Conservation (phyloP, 2,888 invertebrate species). For the Pollenia angustigena region DNA sequence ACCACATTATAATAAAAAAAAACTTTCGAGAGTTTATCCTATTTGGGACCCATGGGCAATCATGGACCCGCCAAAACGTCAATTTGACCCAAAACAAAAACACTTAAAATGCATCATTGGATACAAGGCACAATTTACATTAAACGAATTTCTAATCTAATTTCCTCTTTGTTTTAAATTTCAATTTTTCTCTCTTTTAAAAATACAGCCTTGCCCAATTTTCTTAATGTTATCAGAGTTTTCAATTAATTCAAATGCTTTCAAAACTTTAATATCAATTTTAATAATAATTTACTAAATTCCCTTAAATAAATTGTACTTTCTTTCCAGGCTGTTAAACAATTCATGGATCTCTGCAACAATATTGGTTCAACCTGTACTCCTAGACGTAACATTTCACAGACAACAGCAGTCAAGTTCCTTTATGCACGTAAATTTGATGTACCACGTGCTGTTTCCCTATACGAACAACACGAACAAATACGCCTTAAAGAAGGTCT, state of each 20-base stretch:
- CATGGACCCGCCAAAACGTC: too few relatives aligned
- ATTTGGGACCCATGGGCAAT: too few relatives aligned
- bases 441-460: conserved; percentile 92
- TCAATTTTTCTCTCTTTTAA: too few relatives aligned
- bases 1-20: neutral
- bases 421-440: conserved; percentile 97
- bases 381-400: conserved; percentile 83
- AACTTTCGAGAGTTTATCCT: too few relatives aligned
- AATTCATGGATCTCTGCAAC: conserved; percentile 84
- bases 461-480: conserved; percentile 97
- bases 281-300: conserved; percentile 4
- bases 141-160: too few relatives aligned
- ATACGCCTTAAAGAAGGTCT: conserved; percentile 95
- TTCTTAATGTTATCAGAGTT: too few relatives aligned
- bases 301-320: conserved; percentile 24
- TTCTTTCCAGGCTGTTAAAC: conserved; percentile 83
- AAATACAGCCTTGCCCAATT: too few relatives aligned
- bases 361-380: conserved; percentile 80
- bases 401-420: conserved; percentile 96
- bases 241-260: too few relatives aligned
- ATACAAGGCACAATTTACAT: too few relatives aligned
- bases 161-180: too few relatives aligned
- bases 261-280: neutral
- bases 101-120: too few relatives aligned
- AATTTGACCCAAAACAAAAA: too few relatives aligned